A percentile compares a stretch with the other conserved stretches of the same genome.
phyloP scores from a whole-genome alignment of 2,113 vertebrate species.

The Heloderma charlesbogerti region DNA sequence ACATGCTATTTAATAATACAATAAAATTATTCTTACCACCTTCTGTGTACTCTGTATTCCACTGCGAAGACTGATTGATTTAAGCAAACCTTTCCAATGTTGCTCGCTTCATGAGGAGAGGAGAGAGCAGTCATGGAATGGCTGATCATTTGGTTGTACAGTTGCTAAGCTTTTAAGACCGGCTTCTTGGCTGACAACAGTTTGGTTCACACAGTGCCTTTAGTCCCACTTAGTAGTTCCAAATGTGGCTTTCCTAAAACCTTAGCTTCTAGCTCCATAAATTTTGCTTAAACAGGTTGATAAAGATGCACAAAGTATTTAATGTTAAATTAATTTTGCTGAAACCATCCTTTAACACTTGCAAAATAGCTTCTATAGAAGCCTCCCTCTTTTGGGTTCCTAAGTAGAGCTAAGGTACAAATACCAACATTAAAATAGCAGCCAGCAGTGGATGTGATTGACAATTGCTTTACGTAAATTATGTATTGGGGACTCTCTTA shows the following conservation, averaged over 20 bases:
- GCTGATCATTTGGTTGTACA: neutral
- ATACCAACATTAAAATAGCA: neutral
- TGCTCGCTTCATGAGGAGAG: neutral
- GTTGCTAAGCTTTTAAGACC: neutral
- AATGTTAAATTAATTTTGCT: neutral
- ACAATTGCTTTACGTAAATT: neutral
- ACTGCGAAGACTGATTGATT: constrained; percentile 27
- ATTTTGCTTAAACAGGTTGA: neutral
- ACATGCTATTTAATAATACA: constrained; percentile 90
- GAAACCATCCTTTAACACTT: neutral
- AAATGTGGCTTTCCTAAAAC: neutral
- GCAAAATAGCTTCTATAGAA: neutral
- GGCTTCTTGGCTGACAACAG: neutral
- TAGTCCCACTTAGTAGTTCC: neutral
- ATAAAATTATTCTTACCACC: constrained; percentile 92
- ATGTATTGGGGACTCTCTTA: neutral
- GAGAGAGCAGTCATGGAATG: neutral
- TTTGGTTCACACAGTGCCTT: neutral
- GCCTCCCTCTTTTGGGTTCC: neutral
- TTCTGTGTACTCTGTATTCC: constrained; percentile 65
- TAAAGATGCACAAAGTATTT: neutral
- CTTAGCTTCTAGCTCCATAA: too few relatives aligned
- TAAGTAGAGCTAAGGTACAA: neutral
- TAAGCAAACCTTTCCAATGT: neutral
- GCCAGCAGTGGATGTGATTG: neutral